A percentile compares a stretch with the other conserved stretches of the same genome.
Conservation (phyloP, 2,113 vertebrate species). For the Syngnathoides biaculeatus region DNA sequence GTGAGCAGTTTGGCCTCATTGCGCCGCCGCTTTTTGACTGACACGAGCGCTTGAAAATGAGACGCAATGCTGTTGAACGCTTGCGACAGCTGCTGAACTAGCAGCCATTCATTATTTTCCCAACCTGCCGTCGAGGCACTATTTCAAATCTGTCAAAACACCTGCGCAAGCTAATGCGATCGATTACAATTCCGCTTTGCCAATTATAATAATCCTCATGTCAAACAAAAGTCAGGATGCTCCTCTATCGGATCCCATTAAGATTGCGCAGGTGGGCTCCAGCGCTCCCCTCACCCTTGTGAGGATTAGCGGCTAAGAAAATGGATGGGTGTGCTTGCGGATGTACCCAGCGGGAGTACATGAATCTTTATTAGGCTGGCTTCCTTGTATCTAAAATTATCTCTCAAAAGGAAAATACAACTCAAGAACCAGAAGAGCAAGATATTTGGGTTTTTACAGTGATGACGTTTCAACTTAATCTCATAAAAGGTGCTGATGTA, state of each 20-base stretch:
- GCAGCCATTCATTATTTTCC: not conserved
- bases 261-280: not conserved
- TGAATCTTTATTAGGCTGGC: not conserved
- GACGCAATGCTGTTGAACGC: not conserved
- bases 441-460: no score
- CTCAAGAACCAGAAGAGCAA: no score
- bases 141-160: not conserved
- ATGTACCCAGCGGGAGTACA: not conserved
- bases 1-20: conserved; percentile 63
- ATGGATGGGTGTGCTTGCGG: no score
- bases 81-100: not conserved
- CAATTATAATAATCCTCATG: not conserved
- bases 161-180: not conserved
- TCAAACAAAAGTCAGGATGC: no score
- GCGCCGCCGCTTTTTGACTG: conserved; percentile 42
- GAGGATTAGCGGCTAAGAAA: no score
- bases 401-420: no score
- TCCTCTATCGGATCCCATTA: no score
- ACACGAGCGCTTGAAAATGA: conserved; percentile 57
- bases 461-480: no score
- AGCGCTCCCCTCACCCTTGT: no score
- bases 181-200: not conserved
- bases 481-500: no score
- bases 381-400: no score
- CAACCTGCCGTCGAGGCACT: no score